Evolutionary conservation across 1,140 invertebrate genomes (phyloP).

Genomic region (Formica selysi): DNA sequence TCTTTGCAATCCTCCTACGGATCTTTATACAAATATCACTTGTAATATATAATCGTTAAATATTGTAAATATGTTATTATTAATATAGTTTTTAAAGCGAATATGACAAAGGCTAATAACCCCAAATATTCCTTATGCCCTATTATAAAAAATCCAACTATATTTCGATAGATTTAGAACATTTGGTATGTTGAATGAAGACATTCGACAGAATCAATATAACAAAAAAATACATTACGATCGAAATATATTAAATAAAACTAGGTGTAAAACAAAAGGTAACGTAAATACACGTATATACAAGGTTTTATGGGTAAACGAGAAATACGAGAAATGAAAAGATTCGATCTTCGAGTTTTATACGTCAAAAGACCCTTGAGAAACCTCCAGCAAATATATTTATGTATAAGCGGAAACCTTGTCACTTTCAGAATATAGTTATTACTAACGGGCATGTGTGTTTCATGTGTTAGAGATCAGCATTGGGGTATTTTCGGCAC

Average conservation of each 20-base stretch:
- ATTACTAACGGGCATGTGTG: conserved; percentile 63
- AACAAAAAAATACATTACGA: neutral
- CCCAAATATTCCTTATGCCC: neutral
- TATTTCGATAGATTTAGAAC: neutral
- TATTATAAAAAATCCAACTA: neutral
- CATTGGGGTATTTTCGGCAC: conserved; percentile 68
- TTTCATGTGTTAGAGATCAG: conserved; percentile 68
- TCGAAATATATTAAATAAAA: conserved; percentile 10
- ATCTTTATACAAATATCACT: neutral
- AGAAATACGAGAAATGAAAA: neutral
- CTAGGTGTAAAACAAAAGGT: neutral
- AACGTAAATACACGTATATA: neutral
- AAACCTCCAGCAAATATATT: conserved; percentile 23
- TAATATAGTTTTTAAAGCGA: neutral
- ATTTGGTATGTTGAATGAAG: neutral
- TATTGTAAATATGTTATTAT: neutral
- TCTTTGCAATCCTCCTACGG: neutral
- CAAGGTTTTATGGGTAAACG: neutral
- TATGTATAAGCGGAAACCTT: conserved; percentile 61
- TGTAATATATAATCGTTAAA: neutral
- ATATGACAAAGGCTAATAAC: neutral
- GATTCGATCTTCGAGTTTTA: conserved; percentile 22
- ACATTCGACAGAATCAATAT: neutral
- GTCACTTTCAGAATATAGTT: conserved; percentile 65
- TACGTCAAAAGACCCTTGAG: neutral